Evolutionary conservation across 2,888 invertebrate genomes (phyloP).

Genomic region (Yponomeuta malinellus): DNA sequence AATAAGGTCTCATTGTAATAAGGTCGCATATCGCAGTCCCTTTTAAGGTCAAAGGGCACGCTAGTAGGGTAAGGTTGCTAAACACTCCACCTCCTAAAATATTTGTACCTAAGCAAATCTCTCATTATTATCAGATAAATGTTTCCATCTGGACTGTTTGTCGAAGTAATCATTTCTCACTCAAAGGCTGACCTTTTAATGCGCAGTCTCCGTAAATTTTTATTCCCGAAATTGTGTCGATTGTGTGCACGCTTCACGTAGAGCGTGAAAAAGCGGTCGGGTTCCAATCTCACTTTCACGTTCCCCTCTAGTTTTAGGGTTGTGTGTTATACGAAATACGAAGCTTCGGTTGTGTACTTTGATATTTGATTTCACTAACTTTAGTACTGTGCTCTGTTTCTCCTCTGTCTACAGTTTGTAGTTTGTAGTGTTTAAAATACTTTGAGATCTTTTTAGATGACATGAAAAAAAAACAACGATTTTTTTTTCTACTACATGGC

Average conservation of each 20-base stretch:
- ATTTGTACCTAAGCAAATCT: not conserved
- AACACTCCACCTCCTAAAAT: no score
- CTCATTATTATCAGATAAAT: not conserved
- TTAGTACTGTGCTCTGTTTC: not conserved
- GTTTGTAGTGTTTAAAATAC: no score
- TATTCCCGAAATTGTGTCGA: constrained; percentile 38
- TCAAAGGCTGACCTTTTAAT: constrained; percentile 1
- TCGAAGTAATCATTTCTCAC: not conserved
- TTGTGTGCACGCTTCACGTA: constrained; percentile 14
- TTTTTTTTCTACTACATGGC: no score
- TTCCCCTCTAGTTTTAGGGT: constrained; percentile 53
- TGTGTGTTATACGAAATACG: not conserved
- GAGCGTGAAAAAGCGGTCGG: constrained; percentile 44
- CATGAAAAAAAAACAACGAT: no score
- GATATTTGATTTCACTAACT: not conserved
- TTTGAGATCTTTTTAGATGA: no score
- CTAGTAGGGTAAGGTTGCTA: no score
- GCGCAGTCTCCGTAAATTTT: constrained; percentile 28
- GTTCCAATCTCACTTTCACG: constrained; percentile 61
- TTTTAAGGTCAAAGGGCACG: no score
- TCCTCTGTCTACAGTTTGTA: no score
- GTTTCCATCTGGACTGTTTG: not conserved
- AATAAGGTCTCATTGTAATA: no score
- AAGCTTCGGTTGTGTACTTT: no score
- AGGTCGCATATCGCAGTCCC: no score